Evolutionary conservation across 2,113 vertebrate species (phyloP), one percentile per base, ranked within the genome.

Genomic region (Falcunculus frontatus): DNA sequence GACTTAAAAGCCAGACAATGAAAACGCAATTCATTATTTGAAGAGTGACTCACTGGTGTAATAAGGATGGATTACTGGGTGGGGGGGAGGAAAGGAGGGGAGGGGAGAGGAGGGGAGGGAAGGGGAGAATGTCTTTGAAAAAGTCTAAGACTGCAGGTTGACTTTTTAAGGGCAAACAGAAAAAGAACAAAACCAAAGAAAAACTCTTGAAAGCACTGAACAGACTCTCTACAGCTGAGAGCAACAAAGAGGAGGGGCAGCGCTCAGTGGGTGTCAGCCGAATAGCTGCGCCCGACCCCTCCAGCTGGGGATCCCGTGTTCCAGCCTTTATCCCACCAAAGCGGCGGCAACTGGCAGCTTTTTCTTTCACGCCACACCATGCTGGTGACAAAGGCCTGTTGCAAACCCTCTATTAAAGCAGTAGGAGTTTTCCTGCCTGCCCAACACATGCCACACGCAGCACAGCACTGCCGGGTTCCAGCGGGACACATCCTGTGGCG

Each of bases 1-100:
- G 74, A 94, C 95, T 96, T 92, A 92, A 44, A 80, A 90, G 46
- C 53, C 95, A 95, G 90, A 90, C 90, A 95, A 96, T 89, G 87
- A 88, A 96, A 95, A 90, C 0, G 19, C 85, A 94, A 94, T 93
- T 85, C 92, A 96, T 96, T 95, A 92, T 91, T 94, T 95, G 88
- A 81, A 88, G 91, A 96, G 85, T 96, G 96, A 97, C 85, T 97
- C 85, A 84, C 55, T 41, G 64, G 75, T 64, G 80, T 52, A 95
- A 92, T 39, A 80, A 88, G 83, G 76, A 96, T 93, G 95, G 87
- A 95, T 96, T 96, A 96, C 60, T 29, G 67, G 84, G 73, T 0
- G 4, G 52, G 30, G 35, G 12, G 42, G 42, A 7, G 42, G 42
- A 42, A 15, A 16, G 22, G 56, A 15, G 11, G 13, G 8, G 21